phyloP scores from a whole-genome alignment of 2,113 vertebrate species.

The Mionectes macconnelli region DNA sequence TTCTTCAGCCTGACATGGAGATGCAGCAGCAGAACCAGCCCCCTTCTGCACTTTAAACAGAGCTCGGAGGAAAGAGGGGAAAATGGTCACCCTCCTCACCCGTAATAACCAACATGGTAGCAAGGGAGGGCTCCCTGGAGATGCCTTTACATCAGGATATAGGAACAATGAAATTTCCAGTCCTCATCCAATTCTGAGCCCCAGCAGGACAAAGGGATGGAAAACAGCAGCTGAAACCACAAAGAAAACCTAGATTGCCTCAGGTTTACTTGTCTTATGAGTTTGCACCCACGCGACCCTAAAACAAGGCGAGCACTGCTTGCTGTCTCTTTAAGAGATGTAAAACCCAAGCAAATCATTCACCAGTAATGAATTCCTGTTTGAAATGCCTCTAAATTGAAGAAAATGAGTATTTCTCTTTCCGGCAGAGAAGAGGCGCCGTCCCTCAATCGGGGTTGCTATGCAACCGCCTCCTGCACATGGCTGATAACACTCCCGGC shows the following conservation, averaged over 20 bases:
- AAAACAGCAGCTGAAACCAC: background rate
- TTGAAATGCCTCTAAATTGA: constrained; percentile 56
- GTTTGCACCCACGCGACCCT: fast-evolving
- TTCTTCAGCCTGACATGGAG: background rate
- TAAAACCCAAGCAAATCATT: background rate
- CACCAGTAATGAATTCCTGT: constrained; percentile 26
- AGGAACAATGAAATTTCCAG: background rate
- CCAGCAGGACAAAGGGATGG: background rate
- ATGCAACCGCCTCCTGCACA: constrained; percentile 79
- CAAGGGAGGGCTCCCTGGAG: background rate
- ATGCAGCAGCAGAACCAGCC: background rate
- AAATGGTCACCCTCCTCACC: fast-evolving
- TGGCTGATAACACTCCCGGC: constrained; percentile 80
- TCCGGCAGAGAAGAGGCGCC: constrained; percentile 11
- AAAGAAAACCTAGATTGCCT: background rate
- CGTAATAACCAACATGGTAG: fast-evolving
- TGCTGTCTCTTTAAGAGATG: background rate
- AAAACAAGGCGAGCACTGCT: background rate
- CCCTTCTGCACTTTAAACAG: background rate
- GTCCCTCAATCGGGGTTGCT: constrained; percentile 77
- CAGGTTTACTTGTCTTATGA: background rate
- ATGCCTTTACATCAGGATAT: background rate
- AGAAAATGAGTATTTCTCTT: constrained; percentile 63
- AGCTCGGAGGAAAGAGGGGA: background rate
- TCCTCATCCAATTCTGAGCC: background rate